A percentile compares a stretch with the other conserved stretches of the same genome.
Evolutionary conservation across 1,140 invertebrate genomes (phyloP).

Genomic region (Drosophila santomea): DNA sequence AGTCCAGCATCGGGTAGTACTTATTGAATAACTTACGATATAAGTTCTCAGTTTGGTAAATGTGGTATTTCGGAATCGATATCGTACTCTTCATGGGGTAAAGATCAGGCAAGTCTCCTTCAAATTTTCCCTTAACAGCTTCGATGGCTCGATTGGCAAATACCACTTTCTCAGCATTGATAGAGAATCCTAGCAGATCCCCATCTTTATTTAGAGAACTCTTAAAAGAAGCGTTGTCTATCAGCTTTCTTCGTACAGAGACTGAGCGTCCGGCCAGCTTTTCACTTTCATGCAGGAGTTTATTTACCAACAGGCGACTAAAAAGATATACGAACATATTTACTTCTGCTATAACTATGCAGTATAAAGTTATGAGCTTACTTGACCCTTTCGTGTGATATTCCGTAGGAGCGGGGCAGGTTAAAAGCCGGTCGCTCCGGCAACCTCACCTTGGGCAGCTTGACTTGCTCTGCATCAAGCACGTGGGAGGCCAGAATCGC

Average conservation of each 20-base stretch:
- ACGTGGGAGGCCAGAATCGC: slow-evolving; percentile 89
- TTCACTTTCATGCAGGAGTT: slow-evolving; percentile 90
- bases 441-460: slow-evolving; percentile 90
- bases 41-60: slow-evolving; percentile 87
- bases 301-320: slow-evolving; percentile 89
- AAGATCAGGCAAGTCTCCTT: slow-evolving; percentile 88
- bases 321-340: slow-evolving; percentile 62
- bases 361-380: slow-evolving; percentile 67
- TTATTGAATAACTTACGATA: slow-evolving; percentile 88
- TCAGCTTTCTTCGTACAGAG: slow-evolving; percentile 85
- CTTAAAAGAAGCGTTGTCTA: slow-evolving; percentile 86
- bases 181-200: slow-evolving; percentile 88
- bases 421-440: slow-evolving; percentile 88
- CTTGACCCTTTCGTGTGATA: slow-evolving; percentile 89
- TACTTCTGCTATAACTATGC: too few relatives aligned
- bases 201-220: slow-evolving; percentile 87
- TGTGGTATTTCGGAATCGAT: slow-evolving; percentile 88
- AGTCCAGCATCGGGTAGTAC: not conserved
- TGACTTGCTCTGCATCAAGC: slow-evolving; percentile 91
- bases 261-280: slow-evolving; percentile 86
- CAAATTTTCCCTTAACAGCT: slow-evolving; percentile 85
- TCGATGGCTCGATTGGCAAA: slow-evolving; percentile 87
- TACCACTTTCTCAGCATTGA: slow-evolving; percentile 88
- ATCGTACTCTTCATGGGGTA: slow-evolving; percentile 89
- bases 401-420: slow-evolving; percentile 90